Base-by-base conservation (phyloP, 2,797 vertebrate genomes). In the Parotocinclus haroldoi region DNA sequence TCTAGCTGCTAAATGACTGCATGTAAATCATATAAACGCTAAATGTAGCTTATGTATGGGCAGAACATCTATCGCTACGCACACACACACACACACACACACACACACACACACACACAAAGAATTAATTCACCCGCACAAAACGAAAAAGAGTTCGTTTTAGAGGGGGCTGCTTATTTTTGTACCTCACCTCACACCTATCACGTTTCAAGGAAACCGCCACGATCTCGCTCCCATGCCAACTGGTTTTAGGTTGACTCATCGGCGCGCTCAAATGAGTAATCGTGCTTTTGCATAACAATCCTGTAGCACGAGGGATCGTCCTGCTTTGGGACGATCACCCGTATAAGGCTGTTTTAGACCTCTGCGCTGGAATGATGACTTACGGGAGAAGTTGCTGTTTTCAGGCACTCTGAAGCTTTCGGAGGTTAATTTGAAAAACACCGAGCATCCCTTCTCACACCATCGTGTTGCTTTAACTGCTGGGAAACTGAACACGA, bases 201-300 rank as follows among this genome's bases (percentile, higher is more conserved):
- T 42, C 59, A 67, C 48, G 49, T 67, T 66, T 63, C 10, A 58
- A 9, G 61, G 62, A 64, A 68, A 72, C 58, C 66, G 69, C 68
- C 63, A 45, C 44, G 50, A 44, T 37, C 58, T 62, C 40, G 50
- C 14, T 71, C 53, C 70, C 53, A 75, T 62, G 63, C 48, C 46
- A 27, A 14, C 14, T 64, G 49, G 53, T 71, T 68, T 68, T 46
- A 27, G 40, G 46, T 17, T 76, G 66, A 73, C 50, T 70, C 63
- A 69, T 14, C 27, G 11, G 36, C 11, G 39, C 40, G 48, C 51
- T 49, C 39, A 63, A 63, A 68, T 68, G 66, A 68, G 55, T 71
- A 65, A 66, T 59, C 63, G 11, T 16, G 44, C 13, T 70, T 52
- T 64, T 51, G n/a, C 55, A 59, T 49, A 54, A 60, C 58, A 48